These are phyloP conservation scores for Drosophila robusta DNA, from an alignment of 2,888 invertebrate genomes.

Conservation along the genomic window DNA sequence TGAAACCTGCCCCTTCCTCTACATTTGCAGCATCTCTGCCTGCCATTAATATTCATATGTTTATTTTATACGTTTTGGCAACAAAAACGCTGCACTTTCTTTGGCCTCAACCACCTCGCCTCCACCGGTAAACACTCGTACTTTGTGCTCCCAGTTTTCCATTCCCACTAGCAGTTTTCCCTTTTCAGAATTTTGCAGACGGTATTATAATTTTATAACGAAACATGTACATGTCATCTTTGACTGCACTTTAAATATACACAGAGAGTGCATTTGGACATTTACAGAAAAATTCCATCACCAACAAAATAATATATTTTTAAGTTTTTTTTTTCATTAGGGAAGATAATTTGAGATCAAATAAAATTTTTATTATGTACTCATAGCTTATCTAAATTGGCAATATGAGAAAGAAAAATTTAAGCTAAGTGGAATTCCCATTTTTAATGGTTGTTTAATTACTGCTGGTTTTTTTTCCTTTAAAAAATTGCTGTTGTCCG, in stretches of 20 bases:
- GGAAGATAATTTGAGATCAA: no score
- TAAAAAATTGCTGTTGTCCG: no score
- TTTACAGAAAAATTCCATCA: background rate
- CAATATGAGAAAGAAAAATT: no score
- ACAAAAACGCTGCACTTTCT: conserved; percentile 34
- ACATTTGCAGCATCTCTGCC: conserved; percentile 9
- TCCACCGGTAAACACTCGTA: background rate
- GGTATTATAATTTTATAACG: background rate
- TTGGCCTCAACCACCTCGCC: conserved; percentile 3
- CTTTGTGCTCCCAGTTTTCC: conserved; percentile 1
- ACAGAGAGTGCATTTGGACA: background rate
- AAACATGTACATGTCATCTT: background rate
- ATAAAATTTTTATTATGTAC: no score
- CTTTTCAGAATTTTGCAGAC: no score
- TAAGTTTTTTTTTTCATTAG: no score
- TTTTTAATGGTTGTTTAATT: no score
- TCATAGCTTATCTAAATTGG: no score
- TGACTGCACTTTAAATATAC: no score
- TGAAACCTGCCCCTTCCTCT: background rate
- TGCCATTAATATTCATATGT: conserved; percentile 75
- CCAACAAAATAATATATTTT: no score
- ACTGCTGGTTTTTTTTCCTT: no score
- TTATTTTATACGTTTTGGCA: conserved; percentile 59
- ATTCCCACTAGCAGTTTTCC: background rate
- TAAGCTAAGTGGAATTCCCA: no score